Evolutionary conservation across 2,888 invertebrate species (phyloP).

Genomic region (Melieria crassipennis): DNA sequence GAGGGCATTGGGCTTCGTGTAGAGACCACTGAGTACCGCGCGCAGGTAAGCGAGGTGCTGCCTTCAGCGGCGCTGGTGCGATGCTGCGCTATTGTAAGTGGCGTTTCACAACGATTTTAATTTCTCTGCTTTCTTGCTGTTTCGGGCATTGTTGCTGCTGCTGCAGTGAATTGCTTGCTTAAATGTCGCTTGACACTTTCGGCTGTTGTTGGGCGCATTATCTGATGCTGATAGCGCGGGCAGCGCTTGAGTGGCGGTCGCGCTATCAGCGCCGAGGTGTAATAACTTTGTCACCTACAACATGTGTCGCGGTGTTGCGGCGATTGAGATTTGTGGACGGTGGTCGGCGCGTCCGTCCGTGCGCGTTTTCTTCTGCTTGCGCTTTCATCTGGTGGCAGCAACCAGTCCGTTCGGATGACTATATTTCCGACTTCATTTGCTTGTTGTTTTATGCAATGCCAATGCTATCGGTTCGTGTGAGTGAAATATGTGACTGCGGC

Average conservation of each 20-base stretch:
- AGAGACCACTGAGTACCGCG: not conserved
- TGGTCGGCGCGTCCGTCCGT: too few species aligned
- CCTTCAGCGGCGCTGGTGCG: too few species aligned
- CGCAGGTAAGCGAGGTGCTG: too few species aligned
- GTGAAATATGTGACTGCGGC: too few species aligned
- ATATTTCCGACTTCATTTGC: too few species aligned
- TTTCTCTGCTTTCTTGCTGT: not conserved
- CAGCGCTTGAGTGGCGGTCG: not conserved
- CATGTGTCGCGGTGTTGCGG: constrained; percentile 39
- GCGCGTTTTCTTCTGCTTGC: constrained; percentile 29
- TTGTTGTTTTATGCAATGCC: too few species aligned
- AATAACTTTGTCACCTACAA: constrained; percentile 63
- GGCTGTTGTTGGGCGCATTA: not conserved
- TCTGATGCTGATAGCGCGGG: not conserved
- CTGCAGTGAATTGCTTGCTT: not conserved
- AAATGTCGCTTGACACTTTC: not conserved
- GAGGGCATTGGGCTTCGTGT: too few species aligned
- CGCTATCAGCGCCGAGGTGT: constrained; percentile 17
- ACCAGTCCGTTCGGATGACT: not conserved
- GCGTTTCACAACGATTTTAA: too few species aligned
- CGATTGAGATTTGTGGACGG: too few species aligned
- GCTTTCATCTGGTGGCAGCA: not conserved
- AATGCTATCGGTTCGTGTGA: too few species aligned
- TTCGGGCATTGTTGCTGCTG: not conserved
- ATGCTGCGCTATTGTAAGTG: too few species aligned